A percentile compares a stretch with the other conserved stretches of the same genome.
Evolutionary conservation across 2,113 vertebrate species (phyloP).

Genomic region (Phocoena phocoena): DNA sequence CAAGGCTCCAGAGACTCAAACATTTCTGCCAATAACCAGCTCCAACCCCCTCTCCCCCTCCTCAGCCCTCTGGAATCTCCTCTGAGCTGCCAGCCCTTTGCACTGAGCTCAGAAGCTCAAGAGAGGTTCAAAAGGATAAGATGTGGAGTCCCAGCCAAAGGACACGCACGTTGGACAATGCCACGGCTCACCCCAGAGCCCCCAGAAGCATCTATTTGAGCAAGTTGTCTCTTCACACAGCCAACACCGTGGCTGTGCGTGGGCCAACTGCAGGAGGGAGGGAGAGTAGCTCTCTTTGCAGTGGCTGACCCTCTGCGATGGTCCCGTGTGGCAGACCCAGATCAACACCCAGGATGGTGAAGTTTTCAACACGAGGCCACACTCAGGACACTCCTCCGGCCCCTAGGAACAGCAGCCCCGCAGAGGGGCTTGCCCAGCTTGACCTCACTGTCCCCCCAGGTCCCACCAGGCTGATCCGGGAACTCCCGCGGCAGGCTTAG

Average conservation of each 20-base stretch:
- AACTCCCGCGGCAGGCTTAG: not conserved
- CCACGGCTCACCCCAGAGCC: not conserved
- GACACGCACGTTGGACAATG: rapidly evolving
- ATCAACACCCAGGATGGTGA: not conserved
- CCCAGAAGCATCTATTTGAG: not conserved
- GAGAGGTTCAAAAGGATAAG: not conserved
- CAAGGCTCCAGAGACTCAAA: not conserved
- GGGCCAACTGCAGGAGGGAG: rapidly evolving
- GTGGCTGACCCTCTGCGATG: not conserved
- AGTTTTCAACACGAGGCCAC: not conserved
- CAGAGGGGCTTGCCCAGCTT: not conserved
- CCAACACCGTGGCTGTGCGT: rapidly evolving
- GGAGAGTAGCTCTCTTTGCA: not conserved
- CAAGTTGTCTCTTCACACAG: not conserved
- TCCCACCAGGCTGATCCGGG: not conserved
- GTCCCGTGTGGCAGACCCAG: not conserved
- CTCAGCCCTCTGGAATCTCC: not conserved
- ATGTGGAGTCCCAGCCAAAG: not conserved
- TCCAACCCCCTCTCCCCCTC: not conserved
- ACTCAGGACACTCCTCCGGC: not conserved
- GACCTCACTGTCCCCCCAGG: not conserved
- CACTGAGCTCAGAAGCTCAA: not conserved
- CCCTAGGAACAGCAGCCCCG: not conserved
- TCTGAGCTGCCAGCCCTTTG: not conserved
- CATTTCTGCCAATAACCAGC: not conserved